Percentiles rank a stretch among this genome's conserved stretches.
Conservation (phyloP, 2,797 vertebrate genomes). For the Peromyscus aztecus region DNA sequence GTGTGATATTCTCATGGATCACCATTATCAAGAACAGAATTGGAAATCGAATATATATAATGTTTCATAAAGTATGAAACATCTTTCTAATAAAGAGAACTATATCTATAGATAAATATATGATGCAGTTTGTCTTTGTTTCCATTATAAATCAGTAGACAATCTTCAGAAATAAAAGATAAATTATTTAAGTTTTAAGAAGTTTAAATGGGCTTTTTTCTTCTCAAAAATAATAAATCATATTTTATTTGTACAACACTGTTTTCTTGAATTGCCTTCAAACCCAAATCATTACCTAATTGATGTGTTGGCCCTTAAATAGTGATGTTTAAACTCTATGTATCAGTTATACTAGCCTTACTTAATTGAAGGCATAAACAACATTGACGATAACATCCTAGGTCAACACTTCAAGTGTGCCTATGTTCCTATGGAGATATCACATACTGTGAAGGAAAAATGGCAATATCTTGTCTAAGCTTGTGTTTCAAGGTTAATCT, state of each 20-base stretch:
- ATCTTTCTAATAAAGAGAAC: conserved; percentile 16
- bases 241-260: conserved; percentile 35
- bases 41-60: background rate
- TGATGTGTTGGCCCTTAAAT: conserved; percentile 34
- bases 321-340: conserved; percentile 5
- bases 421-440: conserved; percentile 12
- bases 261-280: conserved; percentile 49
- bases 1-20: background rate
- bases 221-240: conserved; percentile 46
- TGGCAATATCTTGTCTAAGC: background rate
- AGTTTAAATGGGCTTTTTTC: background rate
- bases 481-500: background rate
- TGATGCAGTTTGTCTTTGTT: background rate
- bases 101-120: background rate
- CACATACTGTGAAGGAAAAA: conserved; percentile 19
- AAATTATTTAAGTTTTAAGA: conserved; percentile 49
- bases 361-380: conserved; percentile 25
- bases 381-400: background rate
- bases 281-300: conserved; percentile 6
- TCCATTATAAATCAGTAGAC: conserved; percentile 3
- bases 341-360: conserved; percentile 40
- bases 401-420: conserved; percentile 41
- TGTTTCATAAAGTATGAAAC: conserved; percentile 26
- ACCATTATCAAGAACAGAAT: background rate
- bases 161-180: background rate